Conservation (phyloP, 2,797 vertebrate species). For the Allobates femoralis region DNA sequence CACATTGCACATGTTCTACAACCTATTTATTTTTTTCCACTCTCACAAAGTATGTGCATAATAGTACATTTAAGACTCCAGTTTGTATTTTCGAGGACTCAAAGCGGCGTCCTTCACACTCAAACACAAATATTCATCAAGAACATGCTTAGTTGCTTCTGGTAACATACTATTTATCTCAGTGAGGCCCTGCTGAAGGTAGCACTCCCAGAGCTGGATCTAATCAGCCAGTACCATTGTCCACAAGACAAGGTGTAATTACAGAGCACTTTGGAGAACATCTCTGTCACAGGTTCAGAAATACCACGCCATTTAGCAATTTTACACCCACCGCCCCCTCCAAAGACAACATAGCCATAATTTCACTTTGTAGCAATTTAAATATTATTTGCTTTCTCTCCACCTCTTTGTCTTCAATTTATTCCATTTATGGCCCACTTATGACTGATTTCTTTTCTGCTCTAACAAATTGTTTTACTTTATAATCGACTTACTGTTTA, state of each 20-base stretch:
- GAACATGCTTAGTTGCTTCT: conserved; percentile 35
- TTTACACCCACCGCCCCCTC: conserved; percentile 31
- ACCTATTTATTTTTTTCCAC: conserved; percentile 11
- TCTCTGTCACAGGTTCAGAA: conserved; percentile 61
- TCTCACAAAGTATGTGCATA: conserved; percentile 32
- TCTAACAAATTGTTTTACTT: conserved; percentile 40
- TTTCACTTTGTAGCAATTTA: conserved; percentile 63
- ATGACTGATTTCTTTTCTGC: conserved; percentile 44
- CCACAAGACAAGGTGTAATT: conserved; percentile 65
- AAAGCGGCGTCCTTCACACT: conserved; percentile 58
- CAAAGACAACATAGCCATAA: conserved; percentile 57
- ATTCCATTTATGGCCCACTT: conserved; percentile 28
- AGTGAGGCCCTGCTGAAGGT: conserved; percentile 40
- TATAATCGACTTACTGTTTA: conserved; percentile 34
- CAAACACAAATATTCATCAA: conserved; percentile 48
- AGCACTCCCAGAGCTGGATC: conserved; percentile 55
- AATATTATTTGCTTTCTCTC: conserved; percentile 59
- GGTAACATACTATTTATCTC: conserved; percentile 51
- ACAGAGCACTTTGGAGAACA: conserved; percentile 66
- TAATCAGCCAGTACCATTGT: conserved; percentile 62
- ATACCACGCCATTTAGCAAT: conserved; percentile 65
- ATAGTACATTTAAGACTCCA: conserved; percentile 36
- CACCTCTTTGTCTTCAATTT: conserved; percentile 42
- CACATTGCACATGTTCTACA: conserved; percentile 11
- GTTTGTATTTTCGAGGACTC: conserved; percentile 21